Evolutionary conservation across 37 sponge, comb jelly and placozoan genomes (phyloP).

Genomic region (Aplysina aerophoba): DNA sequence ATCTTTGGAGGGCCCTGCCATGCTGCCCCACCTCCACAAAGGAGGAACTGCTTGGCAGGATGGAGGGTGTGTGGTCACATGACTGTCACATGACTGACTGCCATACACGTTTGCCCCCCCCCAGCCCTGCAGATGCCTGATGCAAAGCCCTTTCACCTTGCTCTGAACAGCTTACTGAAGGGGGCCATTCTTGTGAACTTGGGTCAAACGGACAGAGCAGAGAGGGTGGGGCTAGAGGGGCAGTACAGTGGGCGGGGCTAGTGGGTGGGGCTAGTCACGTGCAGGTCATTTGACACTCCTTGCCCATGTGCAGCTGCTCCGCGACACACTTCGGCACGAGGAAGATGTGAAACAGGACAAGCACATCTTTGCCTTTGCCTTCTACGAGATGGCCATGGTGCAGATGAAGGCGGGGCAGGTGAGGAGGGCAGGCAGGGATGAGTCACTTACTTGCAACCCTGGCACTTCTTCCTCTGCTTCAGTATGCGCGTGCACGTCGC

Average conservation of each 20-base stretch:
- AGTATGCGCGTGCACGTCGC: constrained; percentile 50
- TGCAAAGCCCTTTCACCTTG: constrained; percentile 54
- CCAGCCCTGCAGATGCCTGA: constrained; percentile 10
- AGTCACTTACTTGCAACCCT: background rate
- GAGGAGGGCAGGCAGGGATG: background rate
- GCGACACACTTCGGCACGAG: constrained; percentile 58
- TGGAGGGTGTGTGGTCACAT: constrained; percentile 23
- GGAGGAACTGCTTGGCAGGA: constrained; percentile 52
- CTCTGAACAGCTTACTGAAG: constrained; percentile 55
- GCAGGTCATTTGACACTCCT: background rate
- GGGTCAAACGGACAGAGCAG: constrained; percentile 46
- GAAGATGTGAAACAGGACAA: constrained; percentile 70
- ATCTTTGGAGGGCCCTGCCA: constrained; percentile 83
- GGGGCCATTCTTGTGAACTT: constrained; percentile 58
- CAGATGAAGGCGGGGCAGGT: constrained; percentile 72
- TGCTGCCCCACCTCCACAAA: constrained; percentile 53
- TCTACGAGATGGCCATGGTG: constrained; percentile 78
- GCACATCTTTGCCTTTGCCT: constrained; percentile 79
- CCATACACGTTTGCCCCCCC: background rate
- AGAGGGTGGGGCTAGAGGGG: constrained; percentile 47
- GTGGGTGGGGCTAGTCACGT: background rate
- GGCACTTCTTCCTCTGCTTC: no score
- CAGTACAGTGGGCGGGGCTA: background rate
- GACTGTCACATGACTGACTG: background rate
- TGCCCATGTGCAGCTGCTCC: constrained; percentile 39